These are phyloP conservation scores for Mormyrus iriodes DNA, from an alignment of 2,113 vertebrate genomes.

Conservation along the genomic window DNA sequence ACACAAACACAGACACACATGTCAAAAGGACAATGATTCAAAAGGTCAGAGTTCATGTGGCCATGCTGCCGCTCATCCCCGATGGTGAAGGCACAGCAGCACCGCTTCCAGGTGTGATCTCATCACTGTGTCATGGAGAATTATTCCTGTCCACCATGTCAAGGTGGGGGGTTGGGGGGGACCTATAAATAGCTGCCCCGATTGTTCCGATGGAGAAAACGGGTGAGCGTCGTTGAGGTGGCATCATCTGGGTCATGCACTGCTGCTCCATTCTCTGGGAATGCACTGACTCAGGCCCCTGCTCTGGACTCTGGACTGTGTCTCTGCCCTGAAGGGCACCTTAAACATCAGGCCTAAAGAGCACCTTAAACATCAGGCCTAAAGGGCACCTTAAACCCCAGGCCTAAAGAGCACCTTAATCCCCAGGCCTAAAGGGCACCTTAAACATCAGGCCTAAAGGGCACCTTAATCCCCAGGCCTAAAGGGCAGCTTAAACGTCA, in stretches of 20 bases:
- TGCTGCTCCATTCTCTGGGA: background rate
- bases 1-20: background rate
- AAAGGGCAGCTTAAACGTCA: background rate
- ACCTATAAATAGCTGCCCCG: background rate
- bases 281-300: background rate
- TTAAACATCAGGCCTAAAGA: background rate
- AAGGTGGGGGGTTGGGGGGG: background rate
- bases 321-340: background rate
- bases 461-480: background rate
- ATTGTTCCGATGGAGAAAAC: background rate
- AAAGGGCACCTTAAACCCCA: background rate
- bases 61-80: background rate
- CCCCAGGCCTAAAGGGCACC: background rate
- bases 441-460: background rate
- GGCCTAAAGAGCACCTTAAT: background rate
- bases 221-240: background rate
- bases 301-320: background rate
- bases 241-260: background rate
- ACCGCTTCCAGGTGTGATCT: background rate
- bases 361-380: background rate
- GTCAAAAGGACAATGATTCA: background rate
- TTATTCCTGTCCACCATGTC: background rate
- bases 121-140: background rate
- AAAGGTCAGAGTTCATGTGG: background rate
- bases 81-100: background rate